These are phyloP conservation scores for Scolanthus callimorphus DNA, from an alignment of 92 coral and sea anemone genomes.

Conservation along the genomic window DNA sequence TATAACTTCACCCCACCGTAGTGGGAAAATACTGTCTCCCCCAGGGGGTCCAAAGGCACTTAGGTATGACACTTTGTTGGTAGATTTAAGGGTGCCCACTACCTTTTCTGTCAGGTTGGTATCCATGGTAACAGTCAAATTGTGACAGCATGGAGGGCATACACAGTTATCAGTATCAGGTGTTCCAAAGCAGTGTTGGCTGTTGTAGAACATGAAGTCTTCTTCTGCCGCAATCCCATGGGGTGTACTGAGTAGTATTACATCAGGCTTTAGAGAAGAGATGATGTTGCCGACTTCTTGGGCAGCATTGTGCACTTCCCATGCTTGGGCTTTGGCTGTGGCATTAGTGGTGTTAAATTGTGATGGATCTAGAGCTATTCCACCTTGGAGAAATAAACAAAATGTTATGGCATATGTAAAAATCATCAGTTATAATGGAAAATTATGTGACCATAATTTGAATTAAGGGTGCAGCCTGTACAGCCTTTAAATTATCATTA, in stretches of 20 bases:
- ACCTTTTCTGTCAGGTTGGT: slow-evolving; percentile 25
- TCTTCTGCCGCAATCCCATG: slow-evolving; percentile 69
- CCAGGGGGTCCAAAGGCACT: slow-evolving; percentile 80
- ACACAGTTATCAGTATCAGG: slow-evolving; percentile 71
- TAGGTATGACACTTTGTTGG: slow-evolving; percentile 43
- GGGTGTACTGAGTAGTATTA: slow-evolving; percentile 61
- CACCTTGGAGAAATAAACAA: slow-evolving; percentile 24
- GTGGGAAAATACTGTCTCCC: slow-evolving; percentile 58
- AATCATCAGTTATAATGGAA: no score
- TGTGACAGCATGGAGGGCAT: slow-evolving; percentile 70
- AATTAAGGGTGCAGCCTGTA: no score
- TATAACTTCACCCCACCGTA: slow-evolving; percentile 73
- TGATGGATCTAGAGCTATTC: slow-evolving; percentile 63
- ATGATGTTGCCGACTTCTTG: slow-evolving; percentile 53
- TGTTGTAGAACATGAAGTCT: slow-evolving; percentile 57
- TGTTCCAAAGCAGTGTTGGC: slow-evolving; percentile 55
- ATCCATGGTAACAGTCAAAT: slow-evolving; percentile 60
- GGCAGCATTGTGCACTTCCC: slow-evolving; percentile 62
- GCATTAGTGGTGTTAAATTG: slow-evolving; percentile 67
- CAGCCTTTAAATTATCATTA: no score
- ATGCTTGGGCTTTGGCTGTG: slow-evolving; percentile 66
- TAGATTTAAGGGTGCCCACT: slow-evolving; percentile 40
- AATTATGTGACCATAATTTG: no score
- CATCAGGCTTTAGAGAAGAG: slow-evolving; percentile 52
- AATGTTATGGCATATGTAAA: not conserved